Evolutionary conservation across 2,113 vertebrate genomes (phyloP).

Genomic region (Syngnathus scovelli): DNA sequence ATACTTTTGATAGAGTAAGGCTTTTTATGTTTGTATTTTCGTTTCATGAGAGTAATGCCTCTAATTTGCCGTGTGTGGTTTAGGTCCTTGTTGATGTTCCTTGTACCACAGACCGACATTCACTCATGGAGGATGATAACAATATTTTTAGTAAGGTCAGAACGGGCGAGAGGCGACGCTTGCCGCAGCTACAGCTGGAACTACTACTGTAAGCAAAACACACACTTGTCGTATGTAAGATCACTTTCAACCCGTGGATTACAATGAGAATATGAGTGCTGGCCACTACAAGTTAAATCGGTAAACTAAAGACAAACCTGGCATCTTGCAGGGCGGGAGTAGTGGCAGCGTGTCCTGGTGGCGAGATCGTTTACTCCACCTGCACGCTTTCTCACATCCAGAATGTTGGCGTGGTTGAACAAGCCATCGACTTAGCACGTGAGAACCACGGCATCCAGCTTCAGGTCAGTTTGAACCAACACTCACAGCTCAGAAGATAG

Average conservation of each 20-base stretch:
- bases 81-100: conserved; percentile 96
- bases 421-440: conserved; percentile 69
- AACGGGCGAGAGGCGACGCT: conserved; percentile 78
- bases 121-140: conserved; percentile 83
- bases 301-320: background rate
- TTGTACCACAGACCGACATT: conserved; percentile 91
- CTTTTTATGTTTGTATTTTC: background rate
- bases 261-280: background rate
- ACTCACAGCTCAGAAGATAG: background rate
- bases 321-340: conserved; percentile 77
- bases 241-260: background rate
- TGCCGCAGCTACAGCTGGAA: conserved; percentile 84
- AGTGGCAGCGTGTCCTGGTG: conserved; percentile 74
- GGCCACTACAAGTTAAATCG: background rate
- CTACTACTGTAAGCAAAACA: conserved; percentile 83
- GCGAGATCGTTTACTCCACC: conserved; percentile 84
- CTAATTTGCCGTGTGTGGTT: background rate
- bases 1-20: conserved; percentile 83
- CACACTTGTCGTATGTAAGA: background rate
- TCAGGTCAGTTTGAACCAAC: conserved; percentile 42
- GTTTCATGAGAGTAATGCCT: background rate
- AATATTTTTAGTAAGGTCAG: conserved; percentile 83
- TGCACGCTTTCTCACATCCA: conserved; percentile 88
- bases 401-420: conserved; percentile 83
- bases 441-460: conserved; percentile 70